A percentile compares a stretch with the other conserved stretches of the same genome.
These are phyloP conservation scores for Morpho achilles DNA, from an alignment of 2,888 invertebrate species.

Conservation along the genomic window DNA sequence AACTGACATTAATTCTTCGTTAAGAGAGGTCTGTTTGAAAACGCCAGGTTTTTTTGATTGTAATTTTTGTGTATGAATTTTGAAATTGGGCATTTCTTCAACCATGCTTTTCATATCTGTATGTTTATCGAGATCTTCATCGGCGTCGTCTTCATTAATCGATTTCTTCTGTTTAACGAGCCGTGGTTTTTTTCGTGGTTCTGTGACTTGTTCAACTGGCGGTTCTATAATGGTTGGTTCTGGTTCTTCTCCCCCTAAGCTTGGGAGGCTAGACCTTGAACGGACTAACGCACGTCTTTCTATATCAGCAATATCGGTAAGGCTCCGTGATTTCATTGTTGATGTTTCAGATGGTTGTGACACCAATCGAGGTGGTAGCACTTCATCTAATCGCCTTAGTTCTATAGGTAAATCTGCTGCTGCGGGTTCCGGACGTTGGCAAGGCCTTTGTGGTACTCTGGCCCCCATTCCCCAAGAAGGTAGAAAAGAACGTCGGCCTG, in stretches of 20 bases:
- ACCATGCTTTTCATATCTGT: constrained; percentile 84
- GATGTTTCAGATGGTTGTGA: constrained; percentile 77
- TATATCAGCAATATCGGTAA: constrained; percentile 89
- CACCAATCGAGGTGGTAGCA: constrained; percentile 68
- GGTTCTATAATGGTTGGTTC: constrained; percentile 46
- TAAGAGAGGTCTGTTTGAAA: constrained; percentile 91
- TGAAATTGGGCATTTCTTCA: constrained; percentile 83
- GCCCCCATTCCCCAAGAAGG: constrained; percentile 84
- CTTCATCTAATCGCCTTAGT: constrained; percentile 85
- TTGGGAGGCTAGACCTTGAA: constrained; percentile 87
- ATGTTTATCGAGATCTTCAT: constrained; percentile 81
- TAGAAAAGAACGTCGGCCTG: constrained; percentile 86
- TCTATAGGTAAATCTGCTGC: constrained; percentile 92
- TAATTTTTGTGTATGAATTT: constrained; percentile 67
- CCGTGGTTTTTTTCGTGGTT: constrained; percentile 83
- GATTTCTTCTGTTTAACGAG: constrained; percentile 93
- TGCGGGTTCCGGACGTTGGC: constrained; percentile 87
- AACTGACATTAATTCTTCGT: constrained; percentile 93
- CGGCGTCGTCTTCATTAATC: constrained; percentile 86
- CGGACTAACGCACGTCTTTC: constrained; percentile 85
- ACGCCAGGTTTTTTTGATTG: constrained; percentile 80
- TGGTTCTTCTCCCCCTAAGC: constrained; percentile 72
- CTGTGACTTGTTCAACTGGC: constrained; percentile 42
- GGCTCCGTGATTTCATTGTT: constrained; percentile 88
- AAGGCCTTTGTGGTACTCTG: constrained; percentile 53